Evolutionary conservation across 2,113 vertebrate genomes (phyloP), one percentile per base, ranked within the genome.

Genomic region (Tetrao urogallus): DNA sequence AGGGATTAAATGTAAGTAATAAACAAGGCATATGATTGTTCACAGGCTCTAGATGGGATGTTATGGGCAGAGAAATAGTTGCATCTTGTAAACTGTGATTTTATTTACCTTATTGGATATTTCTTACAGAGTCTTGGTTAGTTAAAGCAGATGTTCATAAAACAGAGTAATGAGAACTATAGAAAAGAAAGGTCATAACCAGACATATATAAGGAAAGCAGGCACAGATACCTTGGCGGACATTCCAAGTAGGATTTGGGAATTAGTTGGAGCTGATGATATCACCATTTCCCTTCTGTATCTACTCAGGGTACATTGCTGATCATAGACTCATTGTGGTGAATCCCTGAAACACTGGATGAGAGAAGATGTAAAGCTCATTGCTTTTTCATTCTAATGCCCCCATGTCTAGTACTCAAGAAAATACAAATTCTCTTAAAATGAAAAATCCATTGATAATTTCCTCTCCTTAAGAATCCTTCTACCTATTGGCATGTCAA

Each of bases 91-190:
- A 50, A 11, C 42, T n/a, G 34, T 36, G 88, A n/a, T 88, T 93
- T 91, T 91, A 86, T 93, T 83, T 54, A 15, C 43, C 65, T 71
- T 43, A 15, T 56, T 76, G 79, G 87, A 16, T 88, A n/a, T 87
- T 95, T 76, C 93, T 82, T 63, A 34, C 42, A 45, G 50, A 72
- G 73, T 57, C 66, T 48, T 82, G 77, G 80, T 84, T 89, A 92
- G 54, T 28, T 93, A 64, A 86, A 95, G 80, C 88, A 94, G 63
- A 82, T 89, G 82, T 72, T 95, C 16, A 36, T 95, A 82, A 92
- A 92, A 77, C n/a, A 67, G 45, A 84, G 58, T 72, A 82, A 22
- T 66, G 74, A 89, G 58, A 93, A 77, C 22, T 77, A 16, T 1
- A 28, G 20, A 69, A 57, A 61, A 64, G 65, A 15, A 57, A 73